Evolutionary conservation across 2,113 vertebrate species (phyloP), one percentile per base, ranked within the genome.

Genomic region (Gavialis gangeticus): DNA sequence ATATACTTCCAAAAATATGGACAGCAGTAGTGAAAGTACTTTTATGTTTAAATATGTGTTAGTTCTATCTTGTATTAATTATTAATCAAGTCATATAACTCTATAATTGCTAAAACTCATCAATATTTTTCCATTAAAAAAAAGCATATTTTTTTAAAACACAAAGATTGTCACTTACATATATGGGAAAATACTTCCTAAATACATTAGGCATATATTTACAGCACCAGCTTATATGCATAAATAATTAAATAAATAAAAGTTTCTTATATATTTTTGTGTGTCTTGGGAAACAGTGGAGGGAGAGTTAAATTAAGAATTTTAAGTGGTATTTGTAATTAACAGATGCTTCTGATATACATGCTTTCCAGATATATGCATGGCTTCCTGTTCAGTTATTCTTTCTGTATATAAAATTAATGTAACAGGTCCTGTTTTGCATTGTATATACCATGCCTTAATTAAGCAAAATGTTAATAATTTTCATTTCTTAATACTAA

Each of bases 11-110:
- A 93, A 75, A 84, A 96, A 89, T 91, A 92, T 82, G 60, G 94
- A 82, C 87, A 97, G 96, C 96, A 94, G 92, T 82, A 94, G 88
- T 94, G 91, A 96, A 96, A 96, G 91, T 91, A 90, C 92, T 97
- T 95, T 91, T 95, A 93, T 97, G 96, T 95, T 97, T 94, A 95
- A 96, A 91, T 92, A 57, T 94, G 93, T 85, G 89, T 87, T 25
- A 66, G 66, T 79, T 3, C 1, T 34, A 57, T 91, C 59, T 93
- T 93, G 75, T 62, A 27, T 75, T 92, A 60, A 28, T 75, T 92
- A 60, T 89, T 88, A 97, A 96, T 91, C 88, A 59, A 87, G 87
- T 17, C 57, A 81, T 82, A 80, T 28, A 21, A 86, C 93, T 84
- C 79, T 91, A 62, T 93, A 84, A 64, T 78, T 85, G 27, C 71